Evolutionary conservation across 2,797 vertebrate species (phyloP).

Genomic region (Rhynchotus rufescens): DNA sequence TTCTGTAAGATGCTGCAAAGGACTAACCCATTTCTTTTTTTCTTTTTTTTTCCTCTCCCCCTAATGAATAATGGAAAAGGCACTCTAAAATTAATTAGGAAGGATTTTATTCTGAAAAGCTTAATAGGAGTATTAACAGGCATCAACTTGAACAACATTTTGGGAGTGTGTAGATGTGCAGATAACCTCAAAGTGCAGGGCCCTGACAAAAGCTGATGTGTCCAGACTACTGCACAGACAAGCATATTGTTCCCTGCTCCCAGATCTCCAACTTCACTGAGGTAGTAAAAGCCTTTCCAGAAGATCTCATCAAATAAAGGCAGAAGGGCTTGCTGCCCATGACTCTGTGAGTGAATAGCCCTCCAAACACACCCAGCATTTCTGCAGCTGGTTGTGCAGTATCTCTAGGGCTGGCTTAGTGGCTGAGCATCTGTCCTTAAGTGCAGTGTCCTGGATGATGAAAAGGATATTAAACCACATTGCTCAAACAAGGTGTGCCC

Average conservation of each 20-base stretch:
- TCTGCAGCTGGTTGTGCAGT: background rate
- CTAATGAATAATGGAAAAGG: constrained; percentile 60
- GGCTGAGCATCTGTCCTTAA: background rate
- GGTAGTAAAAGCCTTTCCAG: background rate
- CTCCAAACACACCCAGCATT: background rate
- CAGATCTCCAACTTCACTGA: background rate
- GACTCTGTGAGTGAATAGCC: background rate
- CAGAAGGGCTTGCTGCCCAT: background rate
- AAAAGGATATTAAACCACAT: background rate
- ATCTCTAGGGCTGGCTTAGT: background rate
- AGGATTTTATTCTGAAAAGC: constrained; percentile 45
- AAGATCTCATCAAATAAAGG: background rate
- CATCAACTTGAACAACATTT: background rate
- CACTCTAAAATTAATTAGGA: constrained; percentile 22
- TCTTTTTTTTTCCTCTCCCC: background rate
- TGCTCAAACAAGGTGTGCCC: background rate
- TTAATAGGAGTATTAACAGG: constrained; percentile 66
- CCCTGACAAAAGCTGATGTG: background rate
- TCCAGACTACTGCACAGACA: background rate
- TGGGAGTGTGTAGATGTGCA: background rate
- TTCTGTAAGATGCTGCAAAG: constrained; percentile 39
- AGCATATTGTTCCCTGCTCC: background rate
- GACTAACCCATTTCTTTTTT: constrained; percentile 33
- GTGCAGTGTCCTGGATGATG: accelerated
- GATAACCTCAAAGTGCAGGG: background rate